These are phyloP conservation scores for Drosophila serrata DNA, from an alignment of 1,140 invertebrate species.

Conservation along the genomic window DNA sequence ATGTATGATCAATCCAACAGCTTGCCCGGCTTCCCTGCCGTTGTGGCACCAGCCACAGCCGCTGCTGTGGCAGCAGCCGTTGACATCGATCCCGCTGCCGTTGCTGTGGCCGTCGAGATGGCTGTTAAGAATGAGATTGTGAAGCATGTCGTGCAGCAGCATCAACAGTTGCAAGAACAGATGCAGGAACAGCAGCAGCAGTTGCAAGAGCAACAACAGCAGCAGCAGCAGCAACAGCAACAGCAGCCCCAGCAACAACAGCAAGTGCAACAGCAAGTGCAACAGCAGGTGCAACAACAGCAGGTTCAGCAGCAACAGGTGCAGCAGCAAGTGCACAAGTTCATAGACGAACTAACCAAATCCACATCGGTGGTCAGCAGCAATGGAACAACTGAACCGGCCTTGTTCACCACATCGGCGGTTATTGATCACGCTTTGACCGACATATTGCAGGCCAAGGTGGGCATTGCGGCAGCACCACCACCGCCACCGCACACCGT, in stretches of 20 bases:
- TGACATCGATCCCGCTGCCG: conserved; percentile 59
- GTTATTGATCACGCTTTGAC: conserved; percentile 75
- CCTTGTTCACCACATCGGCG: conserved; percentile 53
- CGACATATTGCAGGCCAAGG: conserved; percentile 72
- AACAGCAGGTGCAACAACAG: conserved; percentile 46
- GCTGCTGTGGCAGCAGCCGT: conserved; percentile 64
- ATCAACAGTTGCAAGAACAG: conserved; percentile 58
- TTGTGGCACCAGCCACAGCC: conserved; percentile 45
- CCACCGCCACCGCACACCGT: conserved; percentile 28
- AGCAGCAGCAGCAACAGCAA: conserved; percentile 48
- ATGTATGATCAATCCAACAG: conserved; percentile 81
- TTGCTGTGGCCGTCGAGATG: conserved; percentile 86
- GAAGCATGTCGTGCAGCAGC: conserved; percentile 75
- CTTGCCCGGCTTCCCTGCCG: conserved; percentile 70
- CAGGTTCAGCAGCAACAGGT: conserved; percentile 73
- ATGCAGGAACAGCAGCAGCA: conserved; percentile 85
- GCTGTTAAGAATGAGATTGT: conserved; percentile 87
- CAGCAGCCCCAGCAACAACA: conserved; percentile 59
- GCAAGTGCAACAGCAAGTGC: conserved; percentile 38
- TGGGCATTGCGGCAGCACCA: conserved; percentile 26
- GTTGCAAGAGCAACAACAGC: conserved; percentile 48
- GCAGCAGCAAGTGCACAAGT: conserved; percentile 73
- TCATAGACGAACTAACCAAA: conserved; percentile 77
- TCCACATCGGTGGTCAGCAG: conserved; percentile 69
- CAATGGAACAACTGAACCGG: conserved; percentile 63